Conservation (phyloP, 2,888 invertebrate species). For the Griposia aprilina region DNA sequence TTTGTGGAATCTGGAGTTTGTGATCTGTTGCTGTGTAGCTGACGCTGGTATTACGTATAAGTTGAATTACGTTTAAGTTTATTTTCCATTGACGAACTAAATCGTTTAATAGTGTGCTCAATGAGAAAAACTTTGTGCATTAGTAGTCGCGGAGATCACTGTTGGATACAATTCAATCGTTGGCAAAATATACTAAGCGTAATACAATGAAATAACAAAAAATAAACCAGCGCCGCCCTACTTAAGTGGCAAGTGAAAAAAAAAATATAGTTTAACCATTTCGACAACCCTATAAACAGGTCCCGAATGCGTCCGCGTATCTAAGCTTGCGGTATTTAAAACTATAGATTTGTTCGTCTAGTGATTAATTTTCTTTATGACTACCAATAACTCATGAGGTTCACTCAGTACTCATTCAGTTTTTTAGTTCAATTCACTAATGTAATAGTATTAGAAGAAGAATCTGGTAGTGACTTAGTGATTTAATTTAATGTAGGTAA, state of each 20-base stretch:
- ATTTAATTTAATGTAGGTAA: too few relatives aligned
- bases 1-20: constrained; percentile 43
- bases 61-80: background rate
- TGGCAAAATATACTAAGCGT: background rate
- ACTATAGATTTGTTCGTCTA: constrained; percentile 32
- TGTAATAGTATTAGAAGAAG: background rate
- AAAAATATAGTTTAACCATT: background rate
- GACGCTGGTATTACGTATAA: background rate
- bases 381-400: background rate
- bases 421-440: background rate
- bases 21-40: constrained; percentile 12
- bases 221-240: background rate
- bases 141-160: background rate
- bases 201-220: background rate
- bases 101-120: constrained; percentile 1
- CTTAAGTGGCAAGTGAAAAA: too few relatives aligned
- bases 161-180: background rate
- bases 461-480: too few relatives aligned
- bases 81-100: background rate
- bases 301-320: constrained; percentile 1
- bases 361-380: constrained; percentile 39
- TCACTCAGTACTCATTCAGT: background rate
- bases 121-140: background rate
- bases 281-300: constrained; percentile 4
- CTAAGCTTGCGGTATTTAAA: constrained; percentile 41